A percentile compares a stretch with the other conserved stretches of the same genome.
Conservation (phyloP, 2,113 vertebrate species). For the Parotia lawesii region DNA sequence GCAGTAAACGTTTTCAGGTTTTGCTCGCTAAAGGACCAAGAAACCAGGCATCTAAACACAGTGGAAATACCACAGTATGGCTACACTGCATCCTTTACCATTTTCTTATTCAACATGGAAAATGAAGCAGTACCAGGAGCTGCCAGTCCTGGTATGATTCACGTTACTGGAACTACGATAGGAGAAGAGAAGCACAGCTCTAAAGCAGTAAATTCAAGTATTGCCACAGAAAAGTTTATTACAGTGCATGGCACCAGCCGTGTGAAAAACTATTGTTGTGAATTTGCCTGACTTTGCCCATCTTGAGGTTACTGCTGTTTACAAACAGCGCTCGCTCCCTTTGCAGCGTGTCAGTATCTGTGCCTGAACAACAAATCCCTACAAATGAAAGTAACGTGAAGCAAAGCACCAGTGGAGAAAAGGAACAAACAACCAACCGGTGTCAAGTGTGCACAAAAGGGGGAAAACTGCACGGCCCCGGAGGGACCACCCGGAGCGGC, state of each 20-base stretch:
- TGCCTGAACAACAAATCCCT: rapidly evolving
- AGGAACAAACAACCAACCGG: rapidly evolving
- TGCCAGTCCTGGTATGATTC: rapidly evolving
- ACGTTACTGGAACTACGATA: background rate
- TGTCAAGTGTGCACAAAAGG: rapidly evolving
- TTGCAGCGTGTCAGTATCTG: rapidly evolving
- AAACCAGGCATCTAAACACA: rapidly evolving
- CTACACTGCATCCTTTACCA: background rate
- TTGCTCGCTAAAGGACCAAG: rapidly evolving
- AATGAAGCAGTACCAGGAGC: background rate
- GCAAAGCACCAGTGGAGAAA: rapidly evolving
- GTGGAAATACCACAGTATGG: background rate
- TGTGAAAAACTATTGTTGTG: background rate
- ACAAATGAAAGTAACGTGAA: rapidly evolving
- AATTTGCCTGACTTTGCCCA: no score
- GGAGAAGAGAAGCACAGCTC: rapidly evolving
- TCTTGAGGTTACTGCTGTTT: rapidly evolving
- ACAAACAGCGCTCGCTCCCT: background rate
- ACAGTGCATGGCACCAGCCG: rapidly evolving
- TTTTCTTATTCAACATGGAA: background rate
- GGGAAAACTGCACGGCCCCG: no score
- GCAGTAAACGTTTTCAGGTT: background rate
- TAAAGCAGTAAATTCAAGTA: background rate
- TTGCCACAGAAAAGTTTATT: rapidly evolving
- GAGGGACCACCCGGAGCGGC: background rate